These are phyloP conservation scores for Bombus huntii DNA, from an alignment of 1,140 invertebrate genomes.

Conservation along the genomic window DNA sequence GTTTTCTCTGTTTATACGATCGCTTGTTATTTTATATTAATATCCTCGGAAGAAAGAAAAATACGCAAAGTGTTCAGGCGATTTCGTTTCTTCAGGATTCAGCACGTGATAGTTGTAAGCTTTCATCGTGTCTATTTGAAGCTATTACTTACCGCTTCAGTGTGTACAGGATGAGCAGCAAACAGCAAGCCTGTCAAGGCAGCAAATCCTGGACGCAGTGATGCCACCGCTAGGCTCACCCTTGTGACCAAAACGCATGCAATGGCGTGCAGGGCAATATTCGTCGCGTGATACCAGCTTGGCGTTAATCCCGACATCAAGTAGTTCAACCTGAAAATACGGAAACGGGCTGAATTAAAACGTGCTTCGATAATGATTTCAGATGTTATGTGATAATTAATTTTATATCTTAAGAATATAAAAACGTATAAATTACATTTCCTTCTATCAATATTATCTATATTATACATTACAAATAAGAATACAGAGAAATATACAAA, in stretches of 20 bases:
- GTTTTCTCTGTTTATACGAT: background rate
- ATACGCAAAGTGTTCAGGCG: background rate
- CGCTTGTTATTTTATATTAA: background rate
- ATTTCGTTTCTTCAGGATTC: background rate
- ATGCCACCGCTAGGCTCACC: slow-evolving; percentile 86
- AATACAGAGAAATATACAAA: background rate
- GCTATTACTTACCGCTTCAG: slow-evolving; percentile 89
- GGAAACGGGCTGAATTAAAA: background rate
- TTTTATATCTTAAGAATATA: background rate
- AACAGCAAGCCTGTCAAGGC: slow-evolving; percentile 89
- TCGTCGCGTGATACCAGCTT: slow-evolving; percentile 89
- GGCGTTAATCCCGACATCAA: slow-evolving; percentile 86
- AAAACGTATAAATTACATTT: no score
- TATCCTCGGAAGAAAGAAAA: background rate
- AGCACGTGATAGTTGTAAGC: background rate
- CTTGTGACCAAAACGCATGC: slow-evolving; percentile 88
- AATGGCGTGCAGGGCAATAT: slow-evolving; percentile 88
- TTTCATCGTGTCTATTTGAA: background rate
- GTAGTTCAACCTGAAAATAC: slow-evolving; percentile 88
- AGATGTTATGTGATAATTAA: background rate
- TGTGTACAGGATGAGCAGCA: slow-evolving; percentile 95
- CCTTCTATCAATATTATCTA: no score
- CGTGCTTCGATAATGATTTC: background rate
- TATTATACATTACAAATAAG: background rate
- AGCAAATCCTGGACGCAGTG: slow-evolving; percentile 86